Base-by-base conservation (phyloP, 2,888 invertebrate species). In the Oligia fasciuncula region DNA sequence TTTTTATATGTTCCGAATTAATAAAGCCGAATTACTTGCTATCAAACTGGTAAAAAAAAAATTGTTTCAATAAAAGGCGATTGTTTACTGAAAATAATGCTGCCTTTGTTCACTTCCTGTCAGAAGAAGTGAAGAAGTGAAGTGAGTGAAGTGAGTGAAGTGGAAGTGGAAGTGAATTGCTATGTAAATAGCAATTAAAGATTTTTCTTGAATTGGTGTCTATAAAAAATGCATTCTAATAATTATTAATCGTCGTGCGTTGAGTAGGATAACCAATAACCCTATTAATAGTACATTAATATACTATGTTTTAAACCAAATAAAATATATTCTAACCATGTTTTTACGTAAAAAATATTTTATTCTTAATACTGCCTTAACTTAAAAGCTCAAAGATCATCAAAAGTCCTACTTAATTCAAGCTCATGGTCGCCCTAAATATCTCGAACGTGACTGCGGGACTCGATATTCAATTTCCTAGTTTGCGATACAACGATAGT, bases 391-490 rank as follows among this genome's bases (percentile, higher is more conserved):
- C 13, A 29, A 74, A 23, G 4, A 35, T 63, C 23, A 4, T 51
- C 49, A n/a, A 51, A 62, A 63, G 14, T 73, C 63, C 57, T 17
- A 0, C 19, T 23, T 29, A 71, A 13, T 17, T 57, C 35, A 54
- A 80, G 43, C 43, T 35, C 73, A 66, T 76, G 76, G 87, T 51
- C 23, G 0, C 51, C 69, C 68, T 67, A 80, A 65, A 76, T 77
- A 87, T 83, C 79, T 76, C 29, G 80, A 78, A 88, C 89, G 90
- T 90, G 90, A 89, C 88, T 87, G 67, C 79, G 72, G 67, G 80
- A 80, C 67, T 70, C 87, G 84, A 86, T 89, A 91, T 91, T 91
- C 91, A 90, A 91, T 91, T 90, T 91, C 88, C 90, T 87, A 85
- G 88, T 88, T 84, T 85, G 79, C 84, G 91, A 88, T 87, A 88